A percentile compares a stretch with the other conserved stretches of the same genome.
phyloP scores from a whole-genome alignment of 2,888 invertebrate genomes.

The Conomelus anceps region DNA sequence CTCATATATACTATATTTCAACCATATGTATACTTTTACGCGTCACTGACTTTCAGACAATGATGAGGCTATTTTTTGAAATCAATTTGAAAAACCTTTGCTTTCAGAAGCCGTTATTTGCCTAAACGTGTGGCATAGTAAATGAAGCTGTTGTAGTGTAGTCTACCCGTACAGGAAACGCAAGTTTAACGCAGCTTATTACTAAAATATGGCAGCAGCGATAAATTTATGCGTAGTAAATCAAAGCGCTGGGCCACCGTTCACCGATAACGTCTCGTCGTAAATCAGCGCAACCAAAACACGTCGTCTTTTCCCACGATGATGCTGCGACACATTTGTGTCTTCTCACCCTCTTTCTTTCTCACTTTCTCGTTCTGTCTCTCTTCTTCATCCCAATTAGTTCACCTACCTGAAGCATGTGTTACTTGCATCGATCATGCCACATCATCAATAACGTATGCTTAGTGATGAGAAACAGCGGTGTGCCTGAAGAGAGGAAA shows the following conservation, averaged over 20 bases:
- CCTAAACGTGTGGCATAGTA: not conserved
- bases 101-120: no score
- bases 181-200: not conserved
- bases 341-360: conserved; percentile 35
- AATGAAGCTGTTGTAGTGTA: not conserved
- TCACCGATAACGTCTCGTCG: not conserved
- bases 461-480: not conserved
- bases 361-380: conserved; percentile 22
- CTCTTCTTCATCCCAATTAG: not conserved
- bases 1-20: no score
- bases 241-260: not conserved
- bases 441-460: not conserved
- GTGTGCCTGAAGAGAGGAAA: not conserved
- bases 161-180: not conserved
- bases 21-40: no score
- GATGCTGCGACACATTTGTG: conserved; percentile 33
- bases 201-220: not conserved
- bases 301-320: not conserved
- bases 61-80: no score
- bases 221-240: not conserved
- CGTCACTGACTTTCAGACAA: no score
- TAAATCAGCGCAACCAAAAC: not conserved
- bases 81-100: no score
- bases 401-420: not conserved
- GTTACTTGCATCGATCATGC: not conserved